Evolutionary conservation across 2,797 vertebrate species (phyloP).

Genomic region (Chromis chromis): DNA sequence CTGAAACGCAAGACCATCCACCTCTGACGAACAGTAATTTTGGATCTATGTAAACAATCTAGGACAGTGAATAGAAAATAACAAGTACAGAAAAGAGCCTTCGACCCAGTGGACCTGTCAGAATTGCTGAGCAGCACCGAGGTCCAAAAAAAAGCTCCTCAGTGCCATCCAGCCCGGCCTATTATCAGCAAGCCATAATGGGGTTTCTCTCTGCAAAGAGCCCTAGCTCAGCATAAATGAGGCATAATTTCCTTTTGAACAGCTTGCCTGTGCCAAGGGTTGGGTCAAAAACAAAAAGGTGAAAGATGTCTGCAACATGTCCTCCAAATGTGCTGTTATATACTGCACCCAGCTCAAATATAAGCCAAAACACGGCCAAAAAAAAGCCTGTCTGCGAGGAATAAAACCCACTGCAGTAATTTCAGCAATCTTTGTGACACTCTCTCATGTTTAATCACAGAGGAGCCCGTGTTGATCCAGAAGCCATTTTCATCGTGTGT

Average conservation of each 20-base stretch:
- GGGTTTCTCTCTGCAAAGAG: constrained; percentile 51
- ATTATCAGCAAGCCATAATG: constrained; percentile 59
- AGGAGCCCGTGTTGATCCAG: constrained; percentile 35
- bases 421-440: constrained; percentile 58
- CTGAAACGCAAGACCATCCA: constrained; percentile 21
- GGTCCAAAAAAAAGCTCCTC: constrained; percentile 35
- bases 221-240: constrained; percentile 61
- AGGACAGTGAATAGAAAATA: constrained; percentile 14
- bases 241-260: constrained; percentile 62
- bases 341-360: constrained; percentile 27
- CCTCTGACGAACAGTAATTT: constrained; percentile 18
- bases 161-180: constrained; percentile 32
- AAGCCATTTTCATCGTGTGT: constrained; percentile 33
- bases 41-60: constrained; percentile 32
- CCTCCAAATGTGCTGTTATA: constrained; percentile 41
- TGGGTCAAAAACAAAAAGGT: constrained; percentile 61
- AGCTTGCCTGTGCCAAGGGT: constrained; percentile 50
- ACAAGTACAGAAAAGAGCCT: constrained; percentile 1
- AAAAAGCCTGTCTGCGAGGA: constrained; percentile 43
- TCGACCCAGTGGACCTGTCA: constrained; percentile 23
- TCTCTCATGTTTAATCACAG: constrained; percentile 59
- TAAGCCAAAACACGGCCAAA: constrained; percentile 26
- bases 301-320: constrained; percentile 56
- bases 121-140: constrained; percentile 44
- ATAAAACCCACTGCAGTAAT: constrained; percentile 56